These are phyloP conservation scores for Cantharis rufa DNA, from an alignment of 2,888 invertebrate species.

Conservation along the genomic window DNA sequence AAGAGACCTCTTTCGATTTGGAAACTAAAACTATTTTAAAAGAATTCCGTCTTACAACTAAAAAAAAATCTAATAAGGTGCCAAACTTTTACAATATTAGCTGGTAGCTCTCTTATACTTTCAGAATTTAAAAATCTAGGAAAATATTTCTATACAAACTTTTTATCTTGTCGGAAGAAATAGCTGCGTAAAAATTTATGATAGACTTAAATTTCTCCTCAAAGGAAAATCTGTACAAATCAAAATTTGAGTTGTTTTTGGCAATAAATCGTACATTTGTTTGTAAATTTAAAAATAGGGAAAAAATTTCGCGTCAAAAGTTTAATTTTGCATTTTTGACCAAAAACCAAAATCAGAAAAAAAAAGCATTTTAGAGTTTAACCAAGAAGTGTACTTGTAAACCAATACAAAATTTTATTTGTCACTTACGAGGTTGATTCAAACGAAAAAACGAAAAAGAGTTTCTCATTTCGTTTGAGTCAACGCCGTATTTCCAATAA, in stretches of 20 bases:
- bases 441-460: not conserved
- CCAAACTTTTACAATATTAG: not conserved
- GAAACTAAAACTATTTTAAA: slow-evolving; percentile 66
- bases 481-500: not conserved
- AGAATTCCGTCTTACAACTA: not conserved
- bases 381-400: not conserved
- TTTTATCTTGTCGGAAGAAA: not conserved
- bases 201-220: not conserved
- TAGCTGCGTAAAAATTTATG: not conserved
- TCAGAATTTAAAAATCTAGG: not conserved
- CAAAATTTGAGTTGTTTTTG: not conserved
- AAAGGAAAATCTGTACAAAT: not conserved
- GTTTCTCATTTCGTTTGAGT: not conserved
- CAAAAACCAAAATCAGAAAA: not conserved
- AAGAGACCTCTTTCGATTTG: slow-evolving; percentile 79
- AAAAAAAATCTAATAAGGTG: not conserved
- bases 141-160: not conserved
- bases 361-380: not conserved
- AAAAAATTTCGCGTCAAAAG: not conserved
- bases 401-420: not conserved
- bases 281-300: not conserved
- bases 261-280: not conserved
- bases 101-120: not conserved
- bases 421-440: not conserved
- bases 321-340: not conserved